Conservation (phyloP, 2,888 invertebrate genomes). For the Perdita meconis region DNA sequence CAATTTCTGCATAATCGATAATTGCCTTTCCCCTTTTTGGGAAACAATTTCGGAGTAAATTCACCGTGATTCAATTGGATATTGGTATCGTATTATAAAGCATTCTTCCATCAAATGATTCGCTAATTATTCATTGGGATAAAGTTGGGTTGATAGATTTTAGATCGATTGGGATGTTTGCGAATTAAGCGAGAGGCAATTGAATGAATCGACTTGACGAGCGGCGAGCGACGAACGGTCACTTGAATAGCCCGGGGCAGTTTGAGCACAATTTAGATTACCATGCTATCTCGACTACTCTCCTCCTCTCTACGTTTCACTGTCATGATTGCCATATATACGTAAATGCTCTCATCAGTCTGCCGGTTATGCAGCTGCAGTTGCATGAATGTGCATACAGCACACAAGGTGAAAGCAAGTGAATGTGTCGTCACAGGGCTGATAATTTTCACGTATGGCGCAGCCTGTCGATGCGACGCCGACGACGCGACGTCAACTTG, state of each 20-base stretch:
- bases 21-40: too few species aligned
- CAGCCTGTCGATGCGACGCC: slow-evolving; percentile 15
- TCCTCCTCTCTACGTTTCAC: slow-evolving; percentile 21
- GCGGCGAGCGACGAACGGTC: slow-evolving; percentile 67
- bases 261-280: slow-evolving; percentile 60
- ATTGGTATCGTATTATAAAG: too few species aligned
- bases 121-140: background rate
- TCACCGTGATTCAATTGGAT: too few species aligned
- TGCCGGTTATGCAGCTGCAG: slow-evolving; percentile 36
- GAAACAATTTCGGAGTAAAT: background rate
- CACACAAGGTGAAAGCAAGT: slow-evolving; percentile 21
- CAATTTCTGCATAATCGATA: too few species aligned
- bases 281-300: slow-evolving; percentile 47
- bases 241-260: slow-evolving; percentile 53
- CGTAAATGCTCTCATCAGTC: slow-evolving; percentile 49
- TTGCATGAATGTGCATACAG: slow-evolving; percentile 6
- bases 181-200: slow-evolving; percentile 64
- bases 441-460: slow-evolving; percentile 42
- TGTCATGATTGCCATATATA: slow-evolving; percentile 38
- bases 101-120: background rate
- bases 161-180: slow-evolving; percentile 57
- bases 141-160: slow-evolving; percentile 5
- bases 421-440: slow-evolving; percentile 21
- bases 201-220: slow-evolving; percentile 65
- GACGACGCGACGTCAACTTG: too few species aligned